These are phyloP conservation scores for Hylaeus volcanicus DNA, from an alignment of 1,140 invertebrate species.

Conservation along the genomic window DNA sequence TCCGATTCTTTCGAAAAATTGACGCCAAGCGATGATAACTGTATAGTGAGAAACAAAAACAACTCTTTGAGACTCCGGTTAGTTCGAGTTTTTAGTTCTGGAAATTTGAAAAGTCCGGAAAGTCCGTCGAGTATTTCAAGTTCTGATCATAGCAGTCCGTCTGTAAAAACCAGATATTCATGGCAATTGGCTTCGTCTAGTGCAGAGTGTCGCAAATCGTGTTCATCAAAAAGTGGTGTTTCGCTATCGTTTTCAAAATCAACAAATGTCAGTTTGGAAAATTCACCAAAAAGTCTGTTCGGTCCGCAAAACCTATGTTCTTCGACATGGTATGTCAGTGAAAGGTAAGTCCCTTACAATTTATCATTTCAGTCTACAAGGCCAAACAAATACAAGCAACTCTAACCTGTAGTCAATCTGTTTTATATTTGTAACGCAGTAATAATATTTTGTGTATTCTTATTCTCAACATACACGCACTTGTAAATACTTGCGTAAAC, in stretches of 20 bases:
- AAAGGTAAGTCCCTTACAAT: constrained; percentile 48
- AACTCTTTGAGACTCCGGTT: constrained; percentile 60
- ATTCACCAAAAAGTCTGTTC: constrained; percentile 23
- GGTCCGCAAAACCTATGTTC: background rate
- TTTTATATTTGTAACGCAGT: no score
- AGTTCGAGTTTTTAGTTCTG: constrained; percentile 55
- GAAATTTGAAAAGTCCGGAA: constrained; percentile 47
- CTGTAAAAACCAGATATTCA: constrained; percentile 46
- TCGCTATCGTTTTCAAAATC: constrained; percentile 34
- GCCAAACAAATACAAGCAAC: background rate
- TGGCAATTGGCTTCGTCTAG: constrained; percentile 46
- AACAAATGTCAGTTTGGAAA: background rate
- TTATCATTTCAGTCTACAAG: background rate
- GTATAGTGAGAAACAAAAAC: constrained; percentile 16
- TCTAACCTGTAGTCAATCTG: no score
- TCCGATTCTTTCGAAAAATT: constrained; percentile 25
- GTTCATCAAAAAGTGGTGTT: constrained; percentile 39
- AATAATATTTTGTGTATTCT: no score
- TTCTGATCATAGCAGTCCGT: constrained; percentile 39
- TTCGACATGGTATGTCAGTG: constrained; percentile 27
- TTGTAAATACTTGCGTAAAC: no score
- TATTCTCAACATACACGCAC: no score
- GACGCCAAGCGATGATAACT: background rate
- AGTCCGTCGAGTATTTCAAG: constrained; percentile 51
- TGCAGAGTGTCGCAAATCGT: constrained; percentile 26